These are phyloP conservation scores for Amphimedon queenslandica DNA, from an alignment of 37 sponge, comb jelly and placozoan species.

Conservation along the genomic window DNA sequence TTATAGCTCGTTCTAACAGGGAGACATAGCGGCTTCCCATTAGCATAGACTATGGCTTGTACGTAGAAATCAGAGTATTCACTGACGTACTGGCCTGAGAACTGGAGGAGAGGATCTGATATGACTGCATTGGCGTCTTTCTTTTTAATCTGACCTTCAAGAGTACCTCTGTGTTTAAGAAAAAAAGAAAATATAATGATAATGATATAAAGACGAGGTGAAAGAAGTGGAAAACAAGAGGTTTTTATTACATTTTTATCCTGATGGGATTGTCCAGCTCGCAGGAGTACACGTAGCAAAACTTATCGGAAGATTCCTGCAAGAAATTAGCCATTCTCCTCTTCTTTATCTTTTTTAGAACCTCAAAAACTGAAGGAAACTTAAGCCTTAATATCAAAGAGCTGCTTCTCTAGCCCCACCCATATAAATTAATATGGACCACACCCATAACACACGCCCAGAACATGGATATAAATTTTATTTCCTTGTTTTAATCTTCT, in stretches of 20 bases:
- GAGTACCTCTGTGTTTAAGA: constrained; percentile 71
- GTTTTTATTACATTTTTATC: constrained; percentile 74
- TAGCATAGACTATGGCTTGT: constrained; percentile 72
- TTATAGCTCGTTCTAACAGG: constrained; percentile 90
- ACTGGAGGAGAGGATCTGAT: constrained; percentile 73
- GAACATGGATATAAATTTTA: too few relatives aligned
- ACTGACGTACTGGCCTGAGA: constrained; percentile 80
- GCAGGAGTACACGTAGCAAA: constrained; percentile 76
- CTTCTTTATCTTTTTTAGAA: too few relatives aligned
- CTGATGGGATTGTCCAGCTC: constrained; percentile 70
- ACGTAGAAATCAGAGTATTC: constrained; percentile 88
- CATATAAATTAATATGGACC: too few relatives aligned
- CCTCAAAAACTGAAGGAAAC: too few relatives aligned
- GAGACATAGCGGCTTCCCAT: constrained; percentile 74
- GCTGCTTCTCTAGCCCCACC: too few relatives aligned
- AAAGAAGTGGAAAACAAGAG: neutral
- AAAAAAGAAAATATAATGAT: neutral
- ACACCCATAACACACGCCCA: too few relatives aligned
- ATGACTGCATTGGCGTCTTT: constrained; percentile 65
- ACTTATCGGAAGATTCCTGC: constrained; percentile 60
- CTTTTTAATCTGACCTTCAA: constrained; percentile 74
- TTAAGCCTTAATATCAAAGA: too few relatives aligned
- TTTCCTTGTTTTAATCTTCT: too few relatives aligned
- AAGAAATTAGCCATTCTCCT: constrained; percentile 68
- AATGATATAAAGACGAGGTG: neutral